Evolutionary conservation across 1,140 invertebrate genomes (phyloP), one percentile per base, ranked within the genome.

Genomic region (Myzus persicae): DNA sequence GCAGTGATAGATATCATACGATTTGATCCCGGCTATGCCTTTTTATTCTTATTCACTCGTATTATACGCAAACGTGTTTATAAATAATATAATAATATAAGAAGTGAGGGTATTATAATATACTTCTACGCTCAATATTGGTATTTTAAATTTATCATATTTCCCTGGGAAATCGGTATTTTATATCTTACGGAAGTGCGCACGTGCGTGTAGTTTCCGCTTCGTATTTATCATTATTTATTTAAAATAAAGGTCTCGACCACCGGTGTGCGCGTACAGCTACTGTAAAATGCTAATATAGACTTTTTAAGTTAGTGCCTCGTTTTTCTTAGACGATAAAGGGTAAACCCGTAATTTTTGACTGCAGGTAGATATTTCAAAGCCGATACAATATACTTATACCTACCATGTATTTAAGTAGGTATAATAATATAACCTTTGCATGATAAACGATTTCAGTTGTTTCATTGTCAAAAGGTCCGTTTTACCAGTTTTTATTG

Each of bases 171-270:
- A 87, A 87, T 87, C 84, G 84, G 40, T 42, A 87, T 87, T 87
- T 87, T 85, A 85, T 40, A 85, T 85, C 42, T 87, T 46, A 85
- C 7, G 82, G 40, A 87, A 31, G 42, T 46, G 84, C 26, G 42
- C 40, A 46, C 42, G 84, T 46, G 84, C 42, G 42, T 85, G 26
- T n/a, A 44, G 82, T 84, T 87, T 44, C 24, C 42, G 26, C 26
- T 87, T 31, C 42, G 84, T 87, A 87, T 87, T 44, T 87, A 87
- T 84, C 84, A 87, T 87, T 87, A 87, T 87, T 87, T 87, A 87
- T 87, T 87, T 42, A 87, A 87, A 87, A 87, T 44, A 87, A 87
- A 87, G 40, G 42, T 44, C 84, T 87, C 84, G 84, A 87, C 40
- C 84, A 42, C 38, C 40, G 84, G 42, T 87, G 42, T 46, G 84